Evolutionary conservation across 2,888 invertebrate species (phyloP).

Genomic region (Limnephilus marmoratus): DNA sequence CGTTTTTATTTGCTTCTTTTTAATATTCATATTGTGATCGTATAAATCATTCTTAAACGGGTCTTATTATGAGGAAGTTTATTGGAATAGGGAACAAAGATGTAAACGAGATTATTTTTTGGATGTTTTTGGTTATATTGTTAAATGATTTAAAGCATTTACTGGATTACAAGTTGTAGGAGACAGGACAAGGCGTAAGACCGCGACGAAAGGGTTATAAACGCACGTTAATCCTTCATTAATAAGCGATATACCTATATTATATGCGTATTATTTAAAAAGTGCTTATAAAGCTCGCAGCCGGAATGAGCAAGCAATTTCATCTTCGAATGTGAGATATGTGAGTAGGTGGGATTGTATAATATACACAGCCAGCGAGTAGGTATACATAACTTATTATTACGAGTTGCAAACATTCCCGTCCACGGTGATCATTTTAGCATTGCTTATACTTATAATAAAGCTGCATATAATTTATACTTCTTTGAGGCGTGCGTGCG

Average conservation of each 20-base stretch:
- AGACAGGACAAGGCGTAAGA: background rate
- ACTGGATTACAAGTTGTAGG: background rate
- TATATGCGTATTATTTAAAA: background rate
- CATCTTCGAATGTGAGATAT: background rate
- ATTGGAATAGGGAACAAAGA: background rate
- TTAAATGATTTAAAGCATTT: background rate
- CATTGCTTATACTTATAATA: background rate
- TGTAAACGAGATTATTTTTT: background rate
- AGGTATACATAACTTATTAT: background rate
- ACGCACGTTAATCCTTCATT: background rate
- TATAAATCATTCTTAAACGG: slow-evolving; percentile 26
- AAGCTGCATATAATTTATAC: background rate
- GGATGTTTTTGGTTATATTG: background rate
- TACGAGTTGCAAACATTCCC: background rate
- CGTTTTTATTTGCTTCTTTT: slow-evolving; percentile 29
- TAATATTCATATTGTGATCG: slow-evolving; percentile 29
- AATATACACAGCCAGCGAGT: background rate
- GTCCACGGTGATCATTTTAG: background rate
- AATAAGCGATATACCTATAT: background rate
- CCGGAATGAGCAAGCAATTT: background rate
- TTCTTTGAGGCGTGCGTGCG: background rate
- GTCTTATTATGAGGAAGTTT: slow-evolving; percentile 23
- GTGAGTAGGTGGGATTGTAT: background rate
- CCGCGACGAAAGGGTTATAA: background rate
- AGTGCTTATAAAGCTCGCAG: background rate